phyloP scores from a whole-genome alignment of 2,797 vertebrate species.

The Mionectes olivaceus region DNA sequence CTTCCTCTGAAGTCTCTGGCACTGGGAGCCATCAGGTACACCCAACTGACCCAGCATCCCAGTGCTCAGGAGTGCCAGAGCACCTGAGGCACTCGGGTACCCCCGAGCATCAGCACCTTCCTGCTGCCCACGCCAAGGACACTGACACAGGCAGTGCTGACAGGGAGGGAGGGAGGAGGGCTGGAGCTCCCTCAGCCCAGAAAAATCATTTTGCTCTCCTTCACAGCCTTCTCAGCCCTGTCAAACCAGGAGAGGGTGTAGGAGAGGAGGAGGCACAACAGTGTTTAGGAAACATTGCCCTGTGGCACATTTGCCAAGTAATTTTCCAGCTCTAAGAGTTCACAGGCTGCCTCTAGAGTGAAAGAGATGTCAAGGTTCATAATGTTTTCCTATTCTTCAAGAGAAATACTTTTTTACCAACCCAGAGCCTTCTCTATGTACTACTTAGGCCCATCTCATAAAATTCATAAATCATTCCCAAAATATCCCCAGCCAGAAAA shows the following conservation, averaged over 20 bases:
- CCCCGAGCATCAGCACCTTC: background rate
- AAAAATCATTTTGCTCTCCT: background rate
- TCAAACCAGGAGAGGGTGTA: background rate
- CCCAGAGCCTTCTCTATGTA: background rate
- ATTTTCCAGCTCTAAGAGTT: background rate
- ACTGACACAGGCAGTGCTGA: background rate
- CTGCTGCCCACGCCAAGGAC: rapidly evolving
- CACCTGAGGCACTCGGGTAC: background rate
- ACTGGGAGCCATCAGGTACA: background rate
- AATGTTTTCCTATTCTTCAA: background rate
- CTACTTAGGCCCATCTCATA: background rate
- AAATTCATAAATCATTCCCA: constrained; percentile 29
- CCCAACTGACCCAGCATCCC: background rate
- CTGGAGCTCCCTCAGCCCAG: background rate
- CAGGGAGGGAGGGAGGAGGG: background rate
- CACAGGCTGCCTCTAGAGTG: background rate
- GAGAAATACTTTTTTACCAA: background rate
- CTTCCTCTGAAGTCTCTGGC: background rate
- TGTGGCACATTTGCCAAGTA: background rate
- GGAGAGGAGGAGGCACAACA: background rate
- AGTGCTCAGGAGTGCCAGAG: background rate
- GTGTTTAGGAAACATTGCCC: background rate
- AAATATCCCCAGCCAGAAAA: constrained; percentile 18
- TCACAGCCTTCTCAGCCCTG: background rate
- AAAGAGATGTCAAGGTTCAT: constrained; percentile 3